Percentiles rank a stretch among this genome's conserved stretches.
phyloP scores from a whole-genome alignment of 1,140 invertebrate species.

The Chironomus tepperi region DNA sequence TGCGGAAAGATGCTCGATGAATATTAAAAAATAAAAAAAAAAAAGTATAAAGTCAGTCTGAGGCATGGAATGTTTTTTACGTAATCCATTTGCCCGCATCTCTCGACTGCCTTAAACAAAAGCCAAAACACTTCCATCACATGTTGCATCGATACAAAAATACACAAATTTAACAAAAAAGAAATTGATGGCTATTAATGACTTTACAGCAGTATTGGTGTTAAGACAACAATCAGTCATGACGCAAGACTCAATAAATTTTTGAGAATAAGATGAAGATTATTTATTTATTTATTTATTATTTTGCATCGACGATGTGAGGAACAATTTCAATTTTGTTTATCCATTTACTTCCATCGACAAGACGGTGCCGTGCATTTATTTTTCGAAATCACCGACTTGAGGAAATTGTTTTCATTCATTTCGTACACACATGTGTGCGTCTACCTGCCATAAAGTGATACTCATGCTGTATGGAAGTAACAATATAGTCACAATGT shows the following conservation, averaged over 20 bases:
- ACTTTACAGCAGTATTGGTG: background rate
- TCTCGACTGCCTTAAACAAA: background rate
- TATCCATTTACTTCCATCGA: background rate
- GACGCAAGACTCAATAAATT: background rate
- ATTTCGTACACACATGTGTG: background rate
- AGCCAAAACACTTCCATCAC: background rate
- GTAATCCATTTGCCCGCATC: background rate
- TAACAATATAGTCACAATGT: too few species aligned
- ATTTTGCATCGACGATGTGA: background rate
- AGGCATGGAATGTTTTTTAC: background rate
- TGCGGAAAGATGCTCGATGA: too few species aligned
- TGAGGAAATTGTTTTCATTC: background rate
- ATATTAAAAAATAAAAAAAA: too few species aligned
- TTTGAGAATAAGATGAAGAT: background rate
- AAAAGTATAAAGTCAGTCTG: too few species aligned
- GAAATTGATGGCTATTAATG: background rate
- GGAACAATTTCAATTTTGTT: background rate
- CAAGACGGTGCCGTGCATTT: background rate
- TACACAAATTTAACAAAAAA: background rate
- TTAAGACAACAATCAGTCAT: background rate
- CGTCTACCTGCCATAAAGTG: background rate
- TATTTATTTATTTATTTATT: background rate
- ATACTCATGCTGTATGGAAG: too few species aligned
- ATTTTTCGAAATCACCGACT: background rate
- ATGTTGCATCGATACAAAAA: background rate